Conservation (phyloP, 2,888 invertebrate species). For the Pterostichus niger region DNA sequence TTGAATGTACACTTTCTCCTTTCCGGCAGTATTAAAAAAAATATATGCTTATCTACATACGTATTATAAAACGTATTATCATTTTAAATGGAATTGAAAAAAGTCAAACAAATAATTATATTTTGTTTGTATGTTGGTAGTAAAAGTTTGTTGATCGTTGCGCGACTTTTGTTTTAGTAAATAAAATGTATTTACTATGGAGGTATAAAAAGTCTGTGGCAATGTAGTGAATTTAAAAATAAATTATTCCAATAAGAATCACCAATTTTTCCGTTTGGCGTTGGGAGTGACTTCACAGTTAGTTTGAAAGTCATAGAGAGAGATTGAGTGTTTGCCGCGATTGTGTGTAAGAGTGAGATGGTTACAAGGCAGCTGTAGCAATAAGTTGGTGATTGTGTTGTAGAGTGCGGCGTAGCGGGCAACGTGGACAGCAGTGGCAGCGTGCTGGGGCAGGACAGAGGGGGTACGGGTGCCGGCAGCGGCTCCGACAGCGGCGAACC, state of each 20-base stretch:
- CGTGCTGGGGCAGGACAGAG: slow-evolving; percentile 68
- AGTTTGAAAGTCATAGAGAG: slow-evolving; percentile 45
- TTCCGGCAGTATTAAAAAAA: slow-evolving; percentile 27
- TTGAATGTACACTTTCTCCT: slow-evolving; percentile 41
- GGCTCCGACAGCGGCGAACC: slow-evolving; percentile 78
- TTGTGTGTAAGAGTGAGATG: slow-evolving; percentile 18
- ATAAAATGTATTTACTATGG: not conserved
- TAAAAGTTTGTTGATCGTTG: not conserved
- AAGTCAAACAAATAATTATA: slow-evolving; percentile 8
- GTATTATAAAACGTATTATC: slow-evolving; percentile 9
- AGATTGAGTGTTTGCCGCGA: not conserved
- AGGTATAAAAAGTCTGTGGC: not conserved
- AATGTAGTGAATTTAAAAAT: slow-evolving; percentile 14
- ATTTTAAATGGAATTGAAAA: not conserved
- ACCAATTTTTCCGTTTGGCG: slow-evolving; percentile 25
- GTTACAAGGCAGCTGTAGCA: slow-evolving; percentile 10
- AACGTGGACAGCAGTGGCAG: slow-evolving; percentile 75
- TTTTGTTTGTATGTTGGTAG: not conserved
- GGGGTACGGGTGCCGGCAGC: slow-evolving; percentile 78
- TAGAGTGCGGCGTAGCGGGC: slow-evolving; percentile 76
- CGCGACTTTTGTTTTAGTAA: not conserved
- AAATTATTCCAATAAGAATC: slow-evolving; percentile 38
- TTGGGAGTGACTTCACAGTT: slow-evolving; percentile 40
- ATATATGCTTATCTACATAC: not conserved
- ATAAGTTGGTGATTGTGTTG: slow-evolving; percentile 41